Evolutionary conservation across 2,888 invertebrate genomes (phyloP).

Genomic region (Odontocolon sp.): DNA sequence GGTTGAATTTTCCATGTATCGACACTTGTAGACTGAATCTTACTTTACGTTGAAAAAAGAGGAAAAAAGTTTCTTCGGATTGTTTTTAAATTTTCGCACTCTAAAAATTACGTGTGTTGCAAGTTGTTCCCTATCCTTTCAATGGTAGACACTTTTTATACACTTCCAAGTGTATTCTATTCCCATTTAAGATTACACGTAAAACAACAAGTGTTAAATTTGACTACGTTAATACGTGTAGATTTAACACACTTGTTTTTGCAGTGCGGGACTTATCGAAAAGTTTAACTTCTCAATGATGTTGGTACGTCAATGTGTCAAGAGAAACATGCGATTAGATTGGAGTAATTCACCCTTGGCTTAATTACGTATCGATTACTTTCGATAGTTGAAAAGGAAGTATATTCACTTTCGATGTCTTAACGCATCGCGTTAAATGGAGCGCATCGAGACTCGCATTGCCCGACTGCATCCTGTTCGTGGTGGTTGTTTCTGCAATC

Average conservation of each 20-base stretch:
- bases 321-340: not conserved
- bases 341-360: not conserved
- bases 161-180: too few relatives aligned
- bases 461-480: not conserved
- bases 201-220: too few relatives aligned
- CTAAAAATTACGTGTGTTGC: not conserved
- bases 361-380: conserved; percentile 31
- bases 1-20: conserved; percentile 39
- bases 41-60: not conserved
- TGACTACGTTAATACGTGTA: too few relatives aligned
- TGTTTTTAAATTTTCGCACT: too few relatives aligned
- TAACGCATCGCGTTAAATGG: conserved; percentile 46
- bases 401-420: conserved; percentile 58
- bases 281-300: conserved; percentile 36
- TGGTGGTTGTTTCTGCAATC: conserved; percentile 6
- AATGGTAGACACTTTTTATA: too few relatives aligned
- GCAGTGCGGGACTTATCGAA: conserved; percentile 25
- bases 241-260: too few relatives aligned
- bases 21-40: conserved; percentile 7
- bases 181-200: too few relatives aligned
- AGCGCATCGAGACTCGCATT: conserved; percentile 46
- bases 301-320: not conserved
- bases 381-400: conserved; percentile 26
- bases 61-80: too few relatives aligned
- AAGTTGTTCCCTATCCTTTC: conserved; percentile 14